Conservation (phyloP, 1,140 invertebrate genomes). For the Bombus pyrosoma region DNA sequence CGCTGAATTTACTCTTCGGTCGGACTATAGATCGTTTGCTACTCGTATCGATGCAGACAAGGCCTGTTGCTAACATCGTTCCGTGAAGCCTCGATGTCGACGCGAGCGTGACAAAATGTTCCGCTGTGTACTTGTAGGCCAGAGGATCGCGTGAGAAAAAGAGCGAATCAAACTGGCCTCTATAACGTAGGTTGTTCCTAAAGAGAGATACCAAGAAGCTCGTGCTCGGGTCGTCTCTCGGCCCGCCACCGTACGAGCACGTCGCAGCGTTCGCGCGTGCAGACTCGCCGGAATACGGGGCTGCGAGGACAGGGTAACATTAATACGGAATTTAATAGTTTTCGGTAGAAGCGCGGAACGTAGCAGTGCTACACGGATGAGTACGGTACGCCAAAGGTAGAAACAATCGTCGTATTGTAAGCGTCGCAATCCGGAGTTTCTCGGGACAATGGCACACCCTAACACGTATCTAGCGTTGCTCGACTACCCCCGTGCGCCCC, state of each 20-base stretch:
- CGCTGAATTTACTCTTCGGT: no score
- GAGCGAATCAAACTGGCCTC: background rate
- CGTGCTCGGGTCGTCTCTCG: background rate
- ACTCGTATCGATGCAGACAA: no score
- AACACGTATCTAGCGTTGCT: constrained; percentile 73
- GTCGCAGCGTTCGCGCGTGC: background rate
- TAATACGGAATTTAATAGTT: constrained; percentile 80
- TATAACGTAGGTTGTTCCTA: background rate
- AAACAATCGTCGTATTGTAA: constrained; percentile 80
- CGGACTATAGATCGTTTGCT: no score
- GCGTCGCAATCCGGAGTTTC: constrained; percentile 70
- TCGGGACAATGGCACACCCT: constrained; percentile 74
- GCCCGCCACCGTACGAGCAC: background rate
- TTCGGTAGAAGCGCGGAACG: constrained; percentile 63
- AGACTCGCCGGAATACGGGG: background rate
- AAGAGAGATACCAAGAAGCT: background rate
- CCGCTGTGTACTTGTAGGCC: background rate
- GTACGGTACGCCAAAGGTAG: constrained; percentile 72
- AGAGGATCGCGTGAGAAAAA: background rate
- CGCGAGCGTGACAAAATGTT: no score
- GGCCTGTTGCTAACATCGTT: no score
- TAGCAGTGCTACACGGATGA: constrained; percentile 2
- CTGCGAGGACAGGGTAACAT: constrained; percentile 56
- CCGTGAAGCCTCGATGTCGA: no score
- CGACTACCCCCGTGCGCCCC: constrained; percentile 25